Conservation (phyloP, 1,140 invertebrate species). For the Macrosteles quadrilineatus region DNA sequence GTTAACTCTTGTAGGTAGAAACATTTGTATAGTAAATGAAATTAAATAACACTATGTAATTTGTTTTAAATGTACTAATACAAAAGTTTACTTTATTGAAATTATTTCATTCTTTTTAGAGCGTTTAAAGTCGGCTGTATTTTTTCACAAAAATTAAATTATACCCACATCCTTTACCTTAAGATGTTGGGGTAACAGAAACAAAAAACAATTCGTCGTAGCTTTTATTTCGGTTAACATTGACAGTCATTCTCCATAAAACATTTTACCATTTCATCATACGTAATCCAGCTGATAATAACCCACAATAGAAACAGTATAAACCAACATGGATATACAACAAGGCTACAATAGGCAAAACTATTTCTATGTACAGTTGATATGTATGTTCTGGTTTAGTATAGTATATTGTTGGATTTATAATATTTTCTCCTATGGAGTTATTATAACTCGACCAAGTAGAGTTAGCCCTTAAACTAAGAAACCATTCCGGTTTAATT, state of each 20-base stretch:
- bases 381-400: background rate
- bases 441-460: conserved; percentile 23
- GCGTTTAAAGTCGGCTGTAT: no score
- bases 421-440: conserved; percentile 22
- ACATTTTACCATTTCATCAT: background rate
- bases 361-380: background rate
- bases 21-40: background rate
- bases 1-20: background rate
- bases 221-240: background rate
- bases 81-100: no score
- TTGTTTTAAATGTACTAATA: no score
- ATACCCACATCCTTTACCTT: no score
- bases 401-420: background rate
- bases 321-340: conserved; percentile 1
- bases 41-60: background rate
- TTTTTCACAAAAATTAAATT: no score
- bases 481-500: background rate
- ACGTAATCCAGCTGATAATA: conserved; percentile 22
- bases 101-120: no score
- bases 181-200: no score
- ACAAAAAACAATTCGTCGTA: background rate
- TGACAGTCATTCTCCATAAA: background rate
- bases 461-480: background rate
- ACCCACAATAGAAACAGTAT: conserved; percentile 24
- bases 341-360: background rate